Base-by-base conservation (phyloP, 2,113 vertebrate genomes). In the Pygoscelis adeliae region DNA sequence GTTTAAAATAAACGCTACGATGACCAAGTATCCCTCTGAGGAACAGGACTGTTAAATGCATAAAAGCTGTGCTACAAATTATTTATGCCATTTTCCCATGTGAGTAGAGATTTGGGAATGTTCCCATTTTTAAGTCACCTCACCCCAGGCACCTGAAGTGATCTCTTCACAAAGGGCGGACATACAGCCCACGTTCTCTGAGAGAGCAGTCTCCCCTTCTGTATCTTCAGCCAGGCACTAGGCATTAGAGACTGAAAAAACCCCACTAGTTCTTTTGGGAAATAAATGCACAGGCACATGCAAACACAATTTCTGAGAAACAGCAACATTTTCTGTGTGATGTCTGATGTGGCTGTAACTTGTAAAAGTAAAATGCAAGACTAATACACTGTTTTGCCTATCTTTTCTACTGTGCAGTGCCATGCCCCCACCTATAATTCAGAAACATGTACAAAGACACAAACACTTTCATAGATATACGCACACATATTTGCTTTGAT, bases 1-100 rank as follows among this genome's bases (percentile, higher is more conserved):
- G 42, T 76, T 97, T 27, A 86, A 96, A 85, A 90, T 98, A 61
- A 87, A 92, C 34, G 89, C 97, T 32, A 84, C 78, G 10, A n/a
- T 32, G 27, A 87, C 94, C 9, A 90, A 80, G 72, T 98, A 94
- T 98, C 55, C 53, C 27, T 27, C 46, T 40, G 80, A 62, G 27
- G 21, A 52, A 44, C 38, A 66, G 23, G 30, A 47, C 22, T 90
- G 78, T 65, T 94, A 83, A 69, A 26, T 32, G 46, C 11, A 13
- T 16, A 62, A 70, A 70, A 42, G 18, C 38, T 34, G 7, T 18
- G 29, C 30, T 78, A 63, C 17, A 62, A 59, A n/a, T 34, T 19
- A n/a, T 20, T 10, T 42, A 30, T 46, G 34, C 29, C 21, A 34
- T 50, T 67, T 56, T 42, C 53, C 50, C 13, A 15, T 26, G 16